Evolutionary conservation across 2,113 vertebrate genomes (phyloP).

Genomic region (Scomber colias): DNA sequence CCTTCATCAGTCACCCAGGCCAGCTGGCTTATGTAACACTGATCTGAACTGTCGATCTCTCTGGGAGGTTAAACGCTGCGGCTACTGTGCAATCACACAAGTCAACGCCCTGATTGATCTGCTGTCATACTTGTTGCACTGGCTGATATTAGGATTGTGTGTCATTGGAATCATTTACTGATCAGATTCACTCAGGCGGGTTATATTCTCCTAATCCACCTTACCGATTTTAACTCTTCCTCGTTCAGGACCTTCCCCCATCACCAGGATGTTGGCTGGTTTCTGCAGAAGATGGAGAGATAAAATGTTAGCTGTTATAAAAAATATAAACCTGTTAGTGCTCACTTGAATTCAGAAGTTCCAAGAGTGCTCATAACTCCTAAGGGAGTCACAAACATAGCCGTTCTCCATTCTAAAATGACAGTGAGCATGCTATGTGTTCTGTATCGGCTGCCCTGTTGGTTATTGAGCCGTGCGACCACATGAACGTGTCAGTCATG

Average conservation of each 20-base stretch:
- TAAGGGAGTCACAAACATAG: no score
- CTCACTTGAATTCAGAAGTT: neutral
- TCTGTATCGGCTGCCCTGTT: neutral
- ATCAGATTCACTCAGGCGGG: neutral
- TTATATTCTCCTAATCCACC: neutral
- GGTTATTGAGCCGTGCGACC: neutral
- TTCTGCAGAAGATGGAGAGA: conserved; percentile 87
- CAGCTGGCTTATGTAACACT: conserved; percentile 69
- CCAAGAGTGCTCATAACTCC: neutral
- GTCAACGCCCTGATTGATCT: conserved; percentile 37
- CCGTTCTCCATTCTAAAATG: neutral
- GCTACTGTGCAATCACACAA: conserved; percentile 11
- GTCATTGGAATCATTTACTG: no score
- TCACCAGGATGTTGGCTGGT: conserved; percentile 99
- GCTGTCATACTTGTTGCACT: no score
- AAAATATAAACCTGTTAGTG: neutral
- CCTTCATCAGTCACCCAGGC: conserved; percentile 49
- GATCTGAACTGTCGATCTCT: conserved; percentile 29
- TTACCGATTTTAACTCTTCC: conserved; percentile 99
- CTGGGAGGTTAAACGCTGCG: conserved; percentile 38
- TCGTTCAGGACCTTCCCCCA: conserved; percentile 99
- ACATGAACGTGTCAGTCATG: conserved; percentile 11
- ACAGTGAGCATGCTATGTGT: no score
- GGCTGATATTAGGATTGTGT: neutral
- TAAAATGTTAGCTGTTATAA: neutral